Evolutionary conservation across 2,113 vertebrate genomes (phyloP).

Genomic region (Nyctereutes procyonoides): DNA sequence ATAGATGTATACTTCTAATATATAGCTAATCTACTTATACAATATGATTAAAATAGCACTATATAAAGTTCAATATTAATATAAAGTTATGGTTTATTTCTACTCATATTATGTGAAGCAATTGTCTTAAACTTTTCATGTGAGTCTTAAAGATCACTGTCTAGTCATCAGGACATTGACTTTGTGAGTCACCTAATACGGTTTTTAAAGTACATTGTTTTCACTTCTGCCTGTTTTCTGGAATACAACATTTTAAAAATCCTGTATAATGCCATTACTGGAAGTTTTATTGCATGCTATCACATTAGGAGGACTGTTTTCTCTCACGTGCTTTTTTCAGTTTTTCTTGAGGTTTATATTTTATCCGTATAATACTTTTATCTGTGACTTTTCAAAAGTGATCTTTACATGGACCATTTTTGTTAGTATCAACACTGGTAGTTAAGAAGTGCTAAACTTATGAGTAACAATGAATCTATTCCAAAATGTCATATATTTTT

Average conservation of each 20-base stretch:
- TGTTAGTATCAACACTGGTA: background rate
- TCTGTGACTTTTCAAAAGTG: background rate
- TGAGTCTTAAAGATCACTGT: background rate
- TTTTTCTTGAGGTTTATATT: background rate
- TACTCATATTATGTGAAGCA: slow-evolving; percentile 26
- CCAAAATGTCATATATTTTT: background rate
- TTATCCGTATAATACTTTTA: background rate
- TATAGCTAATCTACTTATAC: background rate
- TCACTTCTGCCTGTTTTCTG: slow-evolving; percentile 23
- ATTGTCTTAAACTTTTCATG: slow-evolving; percentile 48
- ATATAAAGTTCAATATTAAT: background rate
- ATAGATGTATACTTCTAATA: background rate
- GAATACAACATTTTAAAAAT: slow-evolving; percentile 34
- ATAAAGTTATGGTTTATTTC: background rate
- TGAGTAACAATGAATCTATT: background rate
- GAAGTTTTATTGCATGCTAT: slow-evolving; percentile 37
- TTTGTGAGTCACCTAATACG: slow-evolving; percentile 10
- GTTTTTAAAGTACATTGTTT: slow-evolving; percentile 28
- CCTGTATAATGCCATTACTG: background rate
- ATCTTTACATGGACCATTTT: background rate
- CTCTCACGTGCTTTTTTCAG: background rate
- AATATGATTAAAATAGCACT: background rate
- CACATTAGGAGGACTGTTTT: background rate
- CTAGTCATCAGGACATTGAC: background rate
- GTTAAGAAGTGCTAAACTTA: background rate